Conservation (phyloP, 2,113 vertebrate species). For the Alethe castanea region DNA sequence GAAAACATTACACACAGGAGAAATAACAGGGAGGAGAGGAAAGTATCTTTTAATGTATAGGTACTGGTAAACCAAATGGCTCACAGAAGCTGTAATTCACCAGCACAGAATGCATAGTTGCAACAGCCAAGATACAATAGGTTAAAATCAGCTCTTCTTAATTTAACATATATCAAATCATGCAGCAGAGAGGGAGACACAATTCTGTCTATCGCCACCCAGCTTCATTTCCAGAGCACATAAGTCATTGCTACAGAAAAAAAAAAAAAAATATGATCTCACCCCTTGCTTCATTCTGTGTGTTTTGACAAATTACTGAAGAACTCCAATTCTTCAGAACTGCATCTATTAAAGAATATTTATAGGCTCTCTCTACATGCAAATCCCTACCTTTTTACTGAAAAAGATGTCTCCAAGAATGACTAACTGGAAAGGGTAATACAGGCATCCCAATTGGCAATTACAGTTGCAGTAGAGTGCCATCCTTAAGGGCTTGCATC, state of each 20-base stretch:
- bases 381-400: background rate
- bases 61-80: background rate
- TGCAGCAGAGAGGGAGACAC: background rate
- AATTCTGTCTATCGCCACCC: background rate
- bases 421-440: conserved; percentile 6
- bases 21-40: background rate
- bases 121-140: background rate
- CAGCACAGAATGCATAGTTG: background rate
- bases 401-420: background rate
- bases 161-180: background rate
- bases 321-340: background rate
- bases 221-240: background rate
- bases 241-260: background rate
- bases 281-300: rapidly evolving
- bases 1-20: background rate
- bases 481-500: background rate
- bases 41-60: background rate
- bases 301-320: conserved; percentile 42
- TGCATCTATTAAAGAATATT: background rate
- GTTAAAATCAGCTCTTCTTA: background rate
- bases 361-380: background rate
- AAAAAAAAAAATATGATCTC: background rate
- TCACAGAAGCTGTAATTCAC: background rate
- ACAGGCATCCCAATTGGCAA: background rate
- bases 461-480: background rate